phyloP scores from a whole-genome alignment of 2,797 vertebrate species.

The Podargus strigoides region DNA sequence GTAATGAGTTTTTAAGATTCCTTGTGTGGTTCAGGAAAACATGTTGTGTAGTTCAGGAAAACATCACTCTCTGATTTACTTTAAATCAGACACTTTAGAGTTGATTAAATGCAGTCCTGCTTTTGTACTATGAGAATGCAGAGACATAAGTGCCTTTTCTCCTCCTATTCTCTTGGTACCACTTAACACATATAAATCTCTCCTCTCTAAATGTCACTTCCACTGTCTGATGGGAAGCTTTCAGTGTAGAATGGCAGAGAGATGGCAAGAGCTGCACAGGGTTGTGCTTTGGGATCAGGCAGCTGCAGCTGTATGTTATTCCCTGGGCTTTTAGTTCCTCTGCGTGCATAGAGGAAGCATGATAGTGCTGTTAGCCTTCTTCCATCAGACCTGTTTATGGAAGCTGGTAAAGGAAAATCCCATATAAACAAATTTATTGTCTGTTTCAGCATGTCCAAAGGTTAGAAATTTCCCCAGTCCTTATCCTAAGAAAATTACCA shows the following conservation, averaged over 20 bases:
- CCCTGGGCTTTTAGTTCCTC: neutral
- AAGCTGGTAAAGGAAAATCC: neutral
- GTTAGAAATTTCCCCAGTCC: neutral
- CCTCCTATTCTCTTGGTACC: neutral
- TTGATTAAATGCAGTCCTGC: neutral
- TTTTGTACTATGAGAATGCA: neutral
- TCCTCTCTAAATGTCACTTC: neutral
- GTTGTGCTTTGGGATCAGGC: neutral
- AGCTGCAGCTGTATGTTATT: neutral
- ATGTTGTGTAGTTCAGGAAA: neutral
- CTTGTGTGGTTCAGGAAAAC: neutral
- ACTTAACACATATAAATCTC: neutral
- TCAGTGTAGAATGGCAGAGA: neutral
- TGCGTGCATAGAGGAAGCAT: neutral
- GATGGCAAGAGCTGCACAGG: neutral
- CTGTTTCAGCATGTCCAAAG: neutral
- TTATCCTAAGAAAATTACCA: neutral
- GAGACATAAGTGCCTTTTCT: neutral
- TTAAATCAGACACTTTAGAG: neutral
- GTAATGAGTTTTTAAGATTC: neutral
- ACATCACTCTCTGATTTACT: neutral
- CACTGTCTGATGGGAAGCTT: neutral
- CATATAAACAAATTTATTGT: neutral
- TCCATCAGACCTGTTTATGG: neutral
- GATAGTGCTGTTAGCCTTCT: neutral